Evolutionary conservation across 2,888 invertebrate species (phyloP), one percentile per base, ranked within the genome.

Genomic region (Pediacus dermestoides): DNA sequence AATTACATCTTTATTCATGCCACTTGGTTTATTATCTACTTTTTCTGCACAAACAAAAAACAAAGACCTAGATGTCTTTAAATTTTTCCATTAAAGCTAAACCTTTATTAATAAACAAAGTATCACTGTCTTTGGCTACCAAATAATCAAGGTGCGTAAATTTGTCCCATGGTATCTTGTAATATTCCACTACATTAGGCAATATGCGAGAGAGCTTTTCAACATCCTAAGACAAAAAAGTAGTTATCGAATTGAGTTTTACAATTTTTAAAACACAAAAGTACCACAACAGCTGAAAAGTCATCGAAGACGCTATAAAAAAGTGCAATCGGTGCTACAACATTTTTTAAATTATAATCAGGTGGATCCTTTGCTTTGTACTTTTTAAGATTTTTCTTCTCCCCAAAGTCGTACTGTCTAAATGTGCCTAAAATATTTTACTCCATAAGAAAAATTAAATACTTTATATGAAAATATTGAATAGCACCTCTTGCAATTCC

Each of bases 291-390:
- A n/a, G n/a, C n/a, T n/a, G n/a, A n/a, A 11, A 87, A 60, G 76
- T 80, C 79, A 61, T 88, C 88, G 9, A 77, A 76, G 2, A 68
- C 66, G 4, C 75, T 74, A 41, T 66, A 70, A 50, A 68, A 74
- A 2, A 75, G 42, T 15, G 69, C 63, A 4, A 70, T 60, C 2
- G 72, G 72, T 7, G 65, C 55, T 12, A 63, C 64, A 16, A 72
- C 55, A 16, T 61, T 64, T 2, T 57, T 48, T 16, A 71, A 15
- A 37, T 70, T 61, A 47, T 73, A 74, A 13, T 60, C 53, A 2
- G 73, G 73, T 11, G 74, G 72, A 2, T 35, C 38, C 2, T 47
- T 34, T 6, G 53, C 48, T 16, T 61, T 62, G 50, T 73, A 73
- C 22, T 36, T 46, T n/a, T 30, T 37, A 10, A 52, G 16, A 42